Conservation (phyloP, 2,113 vertebrate genomes). For the Planiliza haematocheilus region DNA sequence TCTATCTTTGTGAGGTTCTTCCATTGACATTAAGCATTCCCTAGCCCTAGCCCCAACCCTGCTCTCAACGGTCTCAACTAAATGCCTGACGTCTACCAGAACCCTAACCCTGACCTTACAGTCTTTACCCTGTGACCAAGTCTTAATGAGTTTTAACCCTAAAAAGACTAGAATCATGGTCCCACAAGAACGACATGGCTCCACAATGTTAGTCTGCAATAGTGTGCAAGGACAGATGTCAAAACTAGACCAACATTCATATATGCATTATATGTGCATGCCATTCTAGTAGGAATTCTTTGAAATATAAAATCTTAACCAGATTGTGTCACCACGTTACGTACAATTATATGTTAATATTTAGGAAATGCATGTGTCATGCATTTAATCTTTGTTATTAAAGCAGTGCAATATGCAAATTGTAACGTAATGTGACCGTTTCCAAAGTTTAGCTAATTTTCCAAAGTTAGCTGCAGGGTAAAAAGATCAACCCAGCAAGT, state of each 20-base stretch:
- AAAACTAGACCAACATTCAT: background rate
- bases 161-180: too few relatives aligned
- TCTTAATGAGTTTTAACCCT: too few relatives aligned
- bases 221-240: conserved; percentile 1
- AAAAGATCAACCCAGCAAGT: conserved; percentile 36
- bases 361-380: conserved; percentile 34
- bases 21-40: too few relatives aligned
- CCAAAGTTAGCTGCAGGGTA: conserved; percentile 57
- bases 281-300: conserved; percentile 3
- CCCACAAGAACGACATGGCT: too few relatives aligned
- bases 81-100: too few relatives aligned
- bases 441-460: conserved; percentile 65
- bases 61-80: too few relatives aligned
- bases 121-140: too few relatives aligned
- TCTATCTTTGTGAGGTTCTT: too few relatives aligned
- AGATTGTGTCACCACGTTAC: too few relatives aligned
- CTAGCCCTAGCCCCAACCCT: too few relatives aligned
- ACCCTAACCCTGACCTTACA: too few relatives aligned
- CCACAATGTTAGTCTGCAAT: too few relatives aligned
- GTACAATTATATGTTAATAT: conserved; percentile 51
- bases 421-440: conserved; percentile 27
- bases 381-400: conserved; percentile 66
- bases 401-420: conserved; percentile 30
- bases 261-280: background rate
- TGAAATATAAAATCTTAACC: conserved; percentile 11